Conservation (phyloP, 2,113 vertebrate genomes). For the zebrafish (Danio rerio) region GRCz12tu NC_133192.1:58990001-58990500, state of each 20-base stretch:
- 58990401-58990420: not conserved
- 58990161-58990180: no score
- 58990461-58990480: not conserved
- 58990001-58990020: no score
- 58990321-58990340: constrained; percentile 77
- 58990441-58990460: not conserved
- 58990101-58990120: no score
- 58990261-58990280: constrained; percentile 68
- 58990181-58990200: no score
- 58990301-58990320: constrained; percentile 75
- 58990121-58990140: no score
- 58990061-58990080: no score
- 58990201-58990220: no score
- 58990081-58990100: no score
- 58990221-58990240: constrained; percentile 21
- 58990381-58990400: constrained; percentile 65
- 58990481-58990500: not conserved
- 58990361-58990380: constrained; percentile 73
- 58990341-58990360: constrained; percentile 68
- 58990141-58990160: no score
- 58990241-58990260: constrained; percentile 42
- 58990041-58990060: no score
- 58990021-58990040: no score
- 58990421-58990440: constrained; percentile 16
- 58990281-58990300: constrained; percentile 81